Conservation (phyloP, 2,888 invertebrate species). For the Tineola bisselliella region DNA sequence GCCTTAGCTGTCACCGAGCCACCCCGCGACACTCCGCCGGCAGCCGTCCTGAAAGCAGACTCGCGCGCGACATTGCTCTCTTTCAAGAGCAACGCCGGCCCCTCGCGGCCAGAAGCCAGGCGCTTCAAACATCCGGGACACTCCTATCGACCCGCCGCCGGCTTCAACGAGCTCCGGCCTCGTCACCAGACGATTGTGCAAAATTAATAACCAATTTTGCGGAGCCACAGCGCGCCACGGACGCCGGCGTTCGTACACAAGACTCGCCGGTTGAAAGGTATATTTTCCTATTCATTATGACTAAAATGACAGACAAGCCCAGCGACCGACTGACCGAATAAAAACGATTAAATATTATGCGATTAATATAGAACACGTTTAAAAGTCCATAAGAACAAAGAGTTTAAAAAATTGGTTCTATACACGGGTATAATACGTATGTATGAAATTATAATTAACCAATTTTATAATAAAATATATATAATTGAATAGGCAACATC, state of each 20-base stretch:
- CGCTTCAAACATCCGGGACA: constrained; percentile 31
- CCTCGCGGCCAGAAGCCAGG: constrained; percentile 23
- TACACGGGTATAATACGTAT: too few species aligned
- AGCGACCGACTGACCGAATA: too few species aligned
- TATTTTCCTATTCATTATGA: background rate
- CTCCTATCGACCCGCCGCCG: constrained; percentile 31
- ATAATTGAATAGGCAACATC: too few species aligned
- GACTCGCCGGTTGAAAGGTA: constrained; percentile 58
- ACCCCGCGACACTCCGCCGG: constrained; percentile 55
- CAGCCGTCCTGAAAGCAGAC: constrained; percentile 52
- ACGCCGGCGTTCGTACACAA: constrained; percentile 56
- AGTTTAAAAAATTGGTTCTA: too few species aligned
- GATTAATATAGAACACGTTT: too few species aligned
- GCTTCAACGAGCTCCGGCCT: background rate
- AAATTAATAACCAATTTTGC: background rate
- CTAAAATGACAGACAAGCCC: background rate
- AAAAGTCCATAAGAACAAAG: too few species aligned
- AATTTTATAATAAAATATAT: too few species aligned
- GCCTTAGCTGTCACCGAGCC: background rate
- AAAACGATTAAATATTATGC: too few species aligned
- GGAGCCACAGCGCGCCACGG: constrained; percentile 28
- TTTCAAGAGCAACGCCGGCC: constrained; percentile 61
- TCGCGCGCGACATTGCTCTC: constrained; percentile 47
- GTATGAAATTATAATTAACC: too few species aligned
- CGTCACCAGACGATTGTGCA: background rate